phyloP scores from a whole-genome alignment of 1,140 invertebrate genomes.

The Tenebrio molitor region DNA sequence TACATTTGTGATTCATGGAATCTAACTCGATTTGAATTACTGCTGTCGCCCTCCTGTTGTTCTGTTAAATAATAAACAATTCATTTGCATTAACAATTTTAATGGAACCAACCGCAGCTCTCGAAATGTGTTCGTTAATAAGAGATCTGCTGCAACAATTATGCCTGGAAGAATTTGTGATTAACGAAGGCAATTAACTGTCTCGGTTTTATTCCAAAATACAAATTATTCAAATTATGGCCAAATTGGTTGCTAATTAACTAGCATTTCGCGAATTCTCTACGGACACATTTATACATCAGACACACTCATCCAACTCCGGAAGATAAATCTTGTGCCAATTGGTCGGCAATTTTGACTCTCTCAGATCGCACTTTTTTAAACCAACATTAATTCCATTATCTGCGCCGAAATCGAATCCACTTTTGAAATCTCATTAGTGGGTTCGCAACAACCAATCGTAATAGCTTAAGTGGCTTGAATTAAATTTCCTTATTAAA shows the following conservation, averaged over 20 bases:
- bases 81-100: no score
- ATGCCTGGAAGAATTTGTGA: background rate
- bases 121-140: no score
- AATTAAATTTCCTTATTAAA: constrained; percentile 29
- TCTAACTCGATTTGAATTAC: background rate
- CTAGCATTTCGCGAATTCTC: background rate
- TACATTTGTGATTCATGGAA: background rate
- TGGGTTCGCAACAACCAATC: no score
- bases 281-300: background rate
- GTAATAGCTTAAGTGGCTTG: constrained; percentile 1
- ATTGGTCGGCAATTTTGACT: no score
- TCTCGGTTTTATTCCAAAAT: background rate
- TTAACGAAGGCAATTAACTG: background rate
- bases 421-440: no score
- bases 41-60: no score
- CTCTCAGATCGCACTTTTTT: no score
- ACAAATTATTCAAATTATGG: background rate
- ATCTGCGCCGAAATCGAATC: background rate
- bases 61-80: no score
- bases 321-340: no score
- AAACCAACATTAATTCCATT: background rate
- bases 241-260: background rate
- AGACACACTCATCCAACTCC: background rate
- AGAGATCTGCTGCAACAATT: no score
- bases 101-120: no score